These are phyloP conservation scores for Prunella fulvescens DNA, from an alignment of 2,113 vertebrate genomes.

Conservation along the genomic window DNA sequence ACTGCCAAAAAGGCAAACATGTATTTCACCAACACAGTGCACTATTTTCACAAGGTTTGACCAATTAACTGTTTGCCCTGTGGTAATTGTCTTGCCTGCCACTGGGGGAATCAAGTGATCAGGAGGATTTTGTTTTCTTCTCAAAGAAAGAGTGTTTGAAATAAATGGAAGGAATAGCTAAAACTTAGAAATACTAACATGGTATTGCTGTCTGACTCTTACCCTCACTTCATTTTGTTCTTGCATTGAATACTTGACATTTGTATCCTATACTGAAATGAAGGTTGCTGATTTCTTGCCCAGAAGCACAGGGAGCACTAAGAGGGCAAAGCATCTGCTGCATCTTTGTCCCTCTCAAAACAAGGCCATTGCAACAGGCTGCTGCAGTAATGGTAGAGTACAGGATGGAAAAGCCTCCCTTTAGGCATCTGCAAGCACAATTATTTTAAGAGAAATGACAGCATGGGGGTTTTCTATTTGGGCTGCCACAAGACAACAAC, in stretches of 20 bases:
- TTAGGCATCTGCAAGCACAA: background rate
- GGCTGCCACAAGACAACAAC: background rate
- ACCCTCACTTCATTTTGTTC: background rate
- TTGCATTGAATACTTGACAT: background rate
- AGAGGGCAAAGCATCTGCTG: background rate
- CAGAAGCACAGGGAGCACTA: background rate
- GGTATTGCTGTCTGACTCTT: background rate
- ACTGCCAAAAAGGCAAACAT: background rate
- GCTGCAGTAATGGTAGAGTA: background rate
- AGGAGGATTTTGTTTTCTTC: background rate
- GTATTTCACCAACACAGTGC: background rate
- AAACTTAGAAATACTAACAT: background rate
- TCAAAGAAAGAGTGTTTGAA: background rate
- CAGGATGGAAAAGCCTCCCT: background rate
- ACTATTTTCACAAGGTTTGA: background rate
- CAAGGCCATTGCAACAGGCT: background rate
- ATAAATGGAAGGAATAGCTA: background rate
- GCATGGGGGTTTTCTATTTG: fast-evolving
- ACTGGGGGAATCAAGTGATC: background rate
- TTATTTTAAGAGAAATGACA: background rate
- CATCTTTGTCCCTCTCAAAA: background rate
- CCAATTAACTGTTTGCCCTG: background rate
- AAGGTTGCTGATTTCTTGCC: background rate
- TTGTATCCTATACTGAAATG: background rate
- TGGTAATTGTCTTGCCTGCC: background rate